phyloP scores from a whole-genome alignment of 1,140 invertebrate species.

The Pollicipes pollicipes region DNA sequence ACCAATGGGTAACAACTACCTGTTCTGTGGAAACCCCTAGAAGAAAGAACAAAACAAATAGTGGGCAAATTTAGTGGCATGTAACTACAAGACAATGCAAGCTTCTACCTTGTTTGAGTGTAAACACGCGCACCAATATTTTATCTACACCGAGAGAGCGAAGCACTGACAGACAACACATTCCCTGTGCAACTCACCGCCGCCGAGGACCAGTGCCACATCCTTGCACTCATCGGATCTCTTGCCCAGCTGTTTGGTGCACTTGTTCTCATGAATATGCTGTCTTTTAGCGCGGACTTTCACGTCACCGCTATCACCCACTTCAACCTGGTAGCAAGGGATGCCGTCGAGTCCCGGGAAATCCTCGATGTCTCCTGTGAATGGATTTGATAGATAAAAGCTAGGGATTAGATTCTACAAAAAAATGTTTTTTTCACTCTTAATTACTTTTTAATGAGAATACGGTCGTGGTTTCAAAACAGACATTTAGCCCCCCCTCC shows the following conservation, averaged over 20 bases:
- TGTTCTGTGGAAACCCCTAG: too few species aligned
- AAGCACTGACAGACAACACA: too few species aligned
- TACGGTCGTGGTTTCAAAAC: too few species aligned
- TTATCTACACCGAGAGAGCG: too few species aligned
- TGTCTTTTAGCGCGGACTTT: conserved; percentile 39
- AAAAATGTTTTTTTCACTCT: too few species aligned
- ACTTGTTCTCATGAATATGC: conserved; percentile 21
- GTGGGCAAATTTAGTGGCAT: too few species aligned
- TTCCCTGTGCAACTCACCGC: conserved; percentile 46
- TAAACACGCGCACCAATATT: too few species aligned
- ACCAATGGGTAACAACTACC: too few species aligned
- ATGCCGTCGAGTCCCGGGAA: conserved; percentile 81
- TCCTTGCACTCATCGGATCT: conserved; percentile 30
- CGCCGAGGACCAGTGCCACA: conserved; percentile 53
- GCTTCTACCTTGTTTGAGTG: too few species aligned
- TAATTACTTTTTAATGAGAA: too few species aligned
- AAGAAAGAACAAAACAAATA: too few species aligned
- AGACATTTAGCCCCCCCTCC: not conserved
- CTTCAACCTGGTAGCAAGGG: conserved; percentile 57
- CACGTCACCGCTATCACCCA: conserved; percentile 32
- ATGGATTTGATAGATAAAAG: not conserved
- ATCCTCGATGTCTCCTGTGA: conserved; percentile 73
- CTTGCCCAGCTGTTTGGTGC: conserved; percentile 27
- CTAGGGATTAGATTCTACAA: not conserved
- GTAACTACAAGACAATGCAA: too few species aligned